These are phyloP conservation scores for Himalopsyche anomala DNA, from an alignment of 2,888 invertebrate genomes.

Conservation along the genomic window DNA sequence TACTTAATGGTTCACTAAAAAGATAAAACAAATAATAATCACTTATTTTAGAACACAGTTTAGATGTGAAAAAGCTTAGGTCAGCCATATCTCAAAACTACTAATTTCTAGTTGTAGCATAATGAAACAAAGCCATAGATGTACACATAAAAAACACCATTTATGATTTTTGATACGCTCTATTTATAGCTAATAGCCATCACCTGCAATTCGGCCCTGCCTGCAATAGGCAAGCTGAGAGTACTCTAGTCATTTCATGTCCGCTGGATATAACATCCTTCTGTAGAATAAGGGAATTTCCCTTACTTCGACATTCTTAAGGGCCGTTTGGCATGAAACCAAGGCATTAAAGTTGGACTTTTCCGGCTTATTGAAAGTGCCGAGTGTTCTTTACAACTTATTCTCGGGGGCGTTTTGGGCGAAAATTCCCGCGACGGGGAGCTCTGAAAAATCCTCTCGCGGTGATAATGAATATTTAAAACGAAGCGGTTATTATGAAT, in stretches of 20 bases:
- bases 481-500: slow-evolving; percentile 6
- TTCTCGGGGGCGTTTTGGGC: neutral
- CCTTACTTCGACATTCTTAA: neutral
- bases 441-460: neutral
- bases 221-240: too few relatives aligned
- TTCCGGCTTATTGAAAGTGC: slow-evolving; percentile 12
- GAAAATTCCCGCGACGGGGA: neutral
- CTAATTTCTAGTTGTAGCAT: too few relatives aligned
- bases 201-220: too few relatives aligned
- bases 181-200: too few relatives aligned
- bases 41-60: too few relatives aligned
- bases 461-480: neutral
- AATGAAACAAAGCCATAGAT: neutral
- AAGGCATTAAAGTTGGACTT: slow-evolving; percentile 22
- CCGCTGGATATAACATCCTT: slow-evolving; percentile 10
- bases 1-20: too few relatives aligned
- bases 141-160: neutral
- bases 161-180: neutral
- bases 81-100: too few relatives aligned
- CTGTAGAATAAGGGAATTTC: neutral
- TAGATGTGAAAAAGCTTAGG: too few relatives aligned
- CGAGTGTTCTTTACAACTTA: slow-evolving; percentile 34
- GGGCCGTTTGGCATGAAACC: slow-evolving; percentile 26
- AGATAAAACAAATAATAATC: too few relatives aligned
- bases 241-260: neutral